phyloP scores from a whole-genome alignment of 1,140 invertebrate species.

The Triops longicaudatus region DNA sequence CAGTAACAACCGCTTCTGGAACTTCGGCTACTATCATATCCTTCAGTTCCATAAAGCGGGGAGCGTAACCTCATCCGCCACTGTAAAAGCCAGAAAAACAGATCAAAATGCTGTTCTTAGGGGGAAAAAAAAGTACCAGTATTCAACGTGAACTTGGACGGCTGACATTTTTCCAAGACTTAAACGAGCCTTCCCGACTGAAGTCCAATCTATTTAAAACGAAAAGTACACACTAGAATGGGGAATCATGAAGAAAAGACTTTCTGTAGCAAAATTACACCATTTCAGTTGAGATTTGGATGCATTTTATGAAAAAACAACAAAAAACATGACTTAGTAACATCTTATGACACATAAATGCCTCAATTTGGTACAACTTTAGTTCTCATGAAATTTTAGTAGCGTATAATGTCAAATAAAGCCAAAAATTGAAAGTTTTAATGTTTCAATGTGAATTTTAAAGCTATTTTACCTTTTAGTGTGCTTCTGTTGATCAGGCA shows the following conservation, averaged over 20 bases:
- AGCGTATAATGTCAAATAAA: no score
- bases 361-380: no score
- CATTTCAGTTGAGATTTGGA: no score
- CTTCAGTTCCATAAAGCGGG: slow-evolving; percentile 50
- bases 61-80: slow-evolving; percentile 52
- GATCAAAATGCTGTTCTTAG: background rate
- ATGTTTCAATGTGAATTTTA: no score
- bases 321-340: no score
- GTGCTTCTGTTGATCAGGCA: no score
- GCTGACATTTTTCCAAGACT: background rate
- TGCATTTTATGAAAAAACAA: no score
- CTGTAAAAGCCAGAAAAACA: slow-evolving; percentile 37
- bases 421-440: no score
- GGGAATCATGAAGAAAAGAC: background rate
- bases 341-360: no score
- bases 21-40: slow-evolving; percentile 45
- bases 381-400: no score
- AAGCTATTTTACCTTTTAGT: no score
- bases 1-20: slow-evolving; percentile 46
- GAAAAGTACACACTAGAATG: background rate
- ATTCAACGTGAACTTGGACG: slow-evolving; percentile 41
- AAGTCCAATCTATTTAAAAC: background rate
- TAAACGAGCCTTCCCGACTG: background rate
- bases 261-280: no score
- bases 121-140: slow-evolving; percentile 39